These are phyloP conservation scores for Nephotettix cincticeps DNA, from an alignment of 1,140 invertebrate species.

Conservation along the genomic window DNA sequence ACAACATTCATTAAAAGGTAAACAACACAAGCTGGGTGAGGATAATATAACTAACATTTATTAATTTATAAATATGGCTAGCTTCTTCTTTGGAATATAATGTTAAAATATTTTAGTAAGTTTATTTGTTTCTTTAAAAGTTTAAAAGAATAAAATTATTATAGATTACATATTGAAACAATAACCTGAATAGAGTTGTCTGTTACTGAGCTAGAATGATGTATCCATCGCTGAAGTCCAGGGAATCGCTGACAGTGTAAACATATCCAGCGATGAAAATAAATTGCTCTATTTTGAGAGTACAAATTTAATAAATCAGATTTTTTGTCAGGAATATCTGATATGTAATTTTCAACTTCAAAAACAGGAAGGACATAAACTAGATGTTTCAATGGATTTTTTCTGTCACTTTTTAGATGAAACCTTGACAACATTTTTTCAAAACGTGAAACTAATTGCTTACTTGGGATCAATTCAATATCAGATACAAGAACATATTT, in stretches of 20 bases:
- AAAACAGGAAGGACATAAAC: slow-evolving; percentile 73
- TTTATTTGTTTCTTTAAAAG: too few relatives aligned
- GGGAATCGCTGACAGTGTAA: slow-evolving; percentile 78
- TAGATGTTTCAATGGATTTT: slow-evolving; percentile 35
- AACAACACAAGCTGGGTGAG: too few relatives aligned
- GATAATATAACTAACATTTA: too few relatives aligned
- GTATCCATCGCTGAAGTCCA: slow-evolving; percentile 68
- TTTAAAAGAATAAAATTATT: background rate
- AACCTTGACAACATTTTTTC: slow-evolving; percentile 55
- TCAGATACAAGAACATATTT: slow-evolving; percentile 72
- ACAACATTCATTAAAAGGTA: too few relatives aligned
- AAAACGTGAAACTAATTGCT: slow-evolving; percentile 61
- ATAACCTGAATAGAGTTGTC: slow-evolving; percentile 46
- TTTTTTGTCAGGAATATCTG: slow-evolving; percentile 61
- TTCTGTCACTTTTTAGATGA: slow-evolving; percentile 26
- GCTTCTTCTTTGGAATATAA: too few relatives aligned
- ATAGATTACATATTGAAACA: background rate
- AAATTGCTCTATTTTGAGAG: slow-evolving; percentile 48
- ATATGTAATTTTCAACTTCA: slow-evolving; percentile 62
- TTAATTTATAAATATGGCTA: too few relatives aligned
- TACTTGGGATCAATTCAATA: slow-evolving; percentile 71
- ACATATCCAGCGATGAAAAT: slow-evolving; percentile 61
- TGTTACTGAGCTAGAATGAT: slow-evolving; percentile 30
- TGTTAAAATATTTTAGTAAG: too few relatives aligned
- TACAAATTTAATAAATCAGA: slow-evolving; percentile 51